Percentiles rank a stretch among this genome's conserved stretches.
Conservation (phyloP, 53 echinoderm and acorn worm species). For the Holothuria leucospilota region DNA sequence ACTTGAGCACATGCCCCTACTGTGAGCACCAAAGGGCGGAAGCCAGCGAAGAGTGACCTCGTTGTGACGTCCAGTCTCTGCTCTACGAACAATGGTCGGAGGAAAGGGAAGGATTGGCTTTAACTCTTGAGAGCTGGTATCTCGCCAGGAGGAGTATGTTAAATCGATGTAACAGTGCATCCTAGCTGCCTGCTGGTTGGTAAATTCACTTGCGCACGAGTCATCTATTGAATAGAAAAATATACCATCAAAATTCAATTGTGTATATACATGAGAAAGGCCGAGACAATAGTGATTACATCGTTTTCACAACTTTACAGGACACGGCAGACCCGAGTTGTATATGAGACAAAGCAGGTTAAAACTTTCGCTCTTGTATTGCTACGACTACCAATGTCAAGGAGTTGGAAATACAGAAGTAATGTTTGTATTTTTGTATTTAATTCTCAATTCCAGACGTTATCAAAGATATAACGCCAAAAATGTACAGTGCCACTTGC, state of each 20-base stretch:
- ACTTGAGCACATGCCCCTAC: constrained; percentile 45
- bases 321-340: too few species aligned
- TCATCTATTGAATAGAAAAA: constrained; percentile 60
- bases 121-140: constrained; percentile 19
- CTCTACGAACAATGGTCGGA: constrained; percentile 54
- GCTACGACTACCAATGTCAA: too few species aligned
- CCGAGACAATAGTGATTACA: too few species aligned
- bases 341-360: too few species aligned
- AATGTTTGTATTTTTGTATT: background rate
- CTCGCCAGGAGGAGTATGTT: constrained; percentile 74
- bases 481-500: too few species aligned
- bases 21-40: constrained; percentile 67
- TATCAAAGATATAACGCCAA: too few species aligned
- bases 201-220: constrained; percentile 84
- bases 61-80: constrained; percentile 19
- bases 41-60: constrained; percentile 81
- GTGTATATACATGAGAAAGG: too few species aligned
- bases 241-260: too few species aligned
- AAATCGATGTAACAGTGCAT: constrained; percentile 99
- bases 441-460: too few species aligned
- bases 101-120: constrained; percentile 66
- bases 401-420: too few species aligned
- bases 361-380: too few species aligned
- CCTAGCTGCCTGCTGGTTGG: constrained; percentile 81
- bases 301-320: too few species aligned